Base-by-base conservation (phyloP, 2,797 vertebrate species). In the Odontamblyopus lacepedii region DNA sequence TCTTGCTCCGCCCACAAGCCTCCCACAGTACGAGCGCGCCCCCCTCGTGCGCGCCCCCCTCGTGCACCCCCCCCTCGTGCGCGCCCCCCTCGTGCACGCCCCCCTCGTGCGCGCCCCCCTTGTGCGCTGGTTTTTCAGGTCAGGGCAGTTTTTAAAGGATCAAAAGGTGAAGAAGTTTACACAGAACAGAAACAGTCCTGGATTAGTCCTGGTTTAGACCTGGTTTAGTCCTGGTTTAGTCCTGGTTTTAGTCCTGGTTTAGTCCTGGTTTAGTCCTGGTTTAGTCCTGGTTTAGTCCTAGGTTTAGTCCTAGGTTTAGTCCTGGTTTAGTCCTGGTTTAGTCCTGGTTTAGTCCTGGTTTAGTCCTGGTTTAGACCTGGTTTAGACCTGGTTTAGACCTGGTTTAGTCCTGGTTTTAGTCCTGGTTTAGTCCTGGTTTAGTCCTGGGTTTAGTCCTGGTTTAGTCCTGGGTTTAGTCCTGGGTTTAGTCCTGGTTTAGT, bases 331-430 rank as follows among this genome's bases (percentile, higher is more conserved):
- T 4, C 55, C 55, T 56, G n/a, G 6, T 56, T 56, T 9, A n/a
- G 27, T 5, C 13, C 26, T 30, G 6, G 13, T 30, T 29, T 32
- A 30, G 59, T 18, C 11, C 59, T 29, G 56, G 6, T 57, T 57
- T 27, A 57, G 56, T 30, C 13, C 57, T 60, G 12, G 27, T 60
- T 60, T 30, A 56, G 55, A 9, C 55, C 55, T 56, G 26, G 7
- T 60, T 60, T 30, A 30, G 57, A 5, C 27, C 57, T 30, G 27
- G 12, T 27, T 60, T 30, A 30, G 57, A 16, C 27, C 27, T 30
- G 4, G 26, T 27, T 53, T 15, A 71, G 63, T 66, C 72, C 55
- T 67, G n/a, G n/a, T n/a, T n/a, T n/a, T n/a, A n/a, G n/a, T n/a
- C n/a, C n/a, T n/a, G n/a, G 23, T 64, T 64, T 29, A 67, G 63